A percentile compares a stretch with the other conserved stretches of the same genome.
Conservation (phyloP, 2,113 vertebrate species). For the Galemys pyrenaicus region DNA sequence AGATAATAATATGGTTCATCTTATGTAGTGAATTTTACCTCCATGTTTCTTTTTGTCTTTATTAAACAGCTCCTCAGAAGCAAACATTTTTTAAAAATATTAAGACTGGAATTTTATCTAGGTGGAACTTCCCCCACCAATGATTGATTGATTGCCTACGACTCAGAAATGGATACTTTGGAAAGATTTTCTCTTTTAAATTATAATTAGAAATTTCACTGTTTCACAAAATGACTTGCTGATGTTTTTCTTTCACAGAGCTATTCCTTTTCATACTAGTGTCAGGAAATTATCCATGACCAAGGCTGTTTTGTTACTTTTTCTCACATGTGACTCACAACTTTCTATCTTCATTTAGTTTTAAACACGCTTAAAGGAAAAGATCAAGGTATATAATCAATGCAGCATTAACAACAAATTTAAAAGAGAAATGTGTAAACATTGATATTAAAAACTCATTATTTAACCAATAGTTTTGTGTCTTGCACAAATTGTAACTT, state of each 20-base stretch:
- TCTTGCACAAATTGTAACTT: neutral
- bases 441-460: neutral
- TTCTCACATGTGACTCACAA: conserved; percentile 59
- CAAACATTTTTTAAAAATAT: neutral
- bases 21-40: neutral
- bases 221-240: conserved; percentile 67
- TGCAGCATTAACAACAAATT: neutral
- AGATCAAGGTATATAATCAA: neutral
- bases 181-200: conserved; percentile 74
- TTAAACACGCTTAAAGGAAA: conserved; percentile 64
- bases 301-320: conserved; percentile 71
- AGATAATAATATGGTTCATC: neutral
- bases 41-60: neutral
- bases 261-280: conserved; percentile 69
- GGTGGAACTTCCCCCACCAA: neutral
- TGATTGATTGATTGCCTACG: conserved; percentile 63
- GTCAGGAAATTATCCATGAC: conserved; percentile 56
- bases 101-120: neutral
- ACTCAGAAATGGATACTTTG: conserved; percentile 68
- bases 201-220: conserved; percentile 75
- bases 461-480: neutral
- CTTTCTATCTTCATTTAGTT: conserved; percentile 62
- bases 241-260: conserved; percentile 74
- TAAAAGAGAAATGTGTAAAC: neutral
- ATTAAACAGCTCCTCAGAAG: conserved; percentile 1